These are phyloP conservation scores for Acipenser transmontanus DNA, from an alignment of 2,797 vertebrate species.

Conservation along the genomic window DNA sequence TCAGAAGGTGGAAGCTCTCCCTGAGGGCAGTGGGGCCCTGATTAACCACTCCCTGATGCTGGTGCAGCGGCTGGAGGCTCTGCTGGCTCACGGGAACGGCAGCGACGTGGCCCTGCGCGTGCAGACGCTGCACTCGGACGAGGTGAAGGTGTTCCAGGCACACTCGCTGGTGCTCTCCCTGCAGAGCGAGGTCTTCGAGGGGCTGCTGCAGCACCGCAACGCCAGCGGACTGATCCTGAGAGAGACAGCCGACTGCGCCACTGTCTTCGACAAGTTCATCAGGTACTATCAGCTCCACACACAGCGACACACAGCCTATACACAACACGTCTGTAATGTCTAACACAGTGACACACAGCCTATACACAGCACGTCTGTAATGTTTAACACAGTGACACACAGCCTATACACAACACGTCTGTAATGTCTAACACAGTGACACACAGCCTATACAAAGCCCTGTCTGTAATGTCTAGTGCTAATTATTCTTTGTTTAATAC, in stretches of 20 bases:
- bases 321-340: too few relatives aligned
- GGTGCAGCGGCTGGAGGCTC: conserved; percentile 78
- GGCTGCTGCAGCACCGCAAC: conserved; percentile 68
- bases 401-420: too few relatives aligned
- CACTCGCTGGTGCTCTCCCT: conserved; percentile 81
- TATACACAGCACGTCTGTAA: too few relatives aligned
- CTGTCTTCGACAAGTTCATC: conserved; percentile 84
- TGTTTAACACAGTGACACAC: not conserved
- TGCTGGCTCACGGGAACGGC: conserved; percentile 71
- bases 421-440: too few relatives aligned
- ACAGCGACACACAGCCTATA: not conserved
- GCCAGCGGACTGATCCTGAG: conserved; percentile 54
- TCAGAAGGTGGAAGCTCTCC: conserved; percentile 61
- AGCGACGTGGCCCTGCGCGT: conserved; percentile 78
- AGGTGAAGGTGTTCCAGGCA: conserved; percentile 81
- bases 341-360: too few relatives aligned
- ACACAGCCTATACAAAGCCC: too few relatives aligned
- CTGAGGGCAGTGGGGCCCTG: conserved; percentile 58
- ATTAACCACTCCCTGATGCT: conserved; percentile 85
- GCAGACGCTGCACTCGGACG: conserved; percentile 69
- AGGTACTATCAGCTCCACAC: conserved; percentile 49
- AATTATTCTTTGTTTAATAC: too few relatives aligned
- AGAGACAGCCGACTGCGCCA: conserved; percentile 66
- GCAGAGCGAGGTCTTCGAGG: conserved; percentile 75
- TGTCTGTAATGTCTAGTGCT: too few relatives aligned